A percentile compares a stretch with the other conserved stretches of the same genome.
Evolutionary conservation across 2,797 vertebrate species (phyloP).

Genomic region (Liasis olivaceus): DNA sequence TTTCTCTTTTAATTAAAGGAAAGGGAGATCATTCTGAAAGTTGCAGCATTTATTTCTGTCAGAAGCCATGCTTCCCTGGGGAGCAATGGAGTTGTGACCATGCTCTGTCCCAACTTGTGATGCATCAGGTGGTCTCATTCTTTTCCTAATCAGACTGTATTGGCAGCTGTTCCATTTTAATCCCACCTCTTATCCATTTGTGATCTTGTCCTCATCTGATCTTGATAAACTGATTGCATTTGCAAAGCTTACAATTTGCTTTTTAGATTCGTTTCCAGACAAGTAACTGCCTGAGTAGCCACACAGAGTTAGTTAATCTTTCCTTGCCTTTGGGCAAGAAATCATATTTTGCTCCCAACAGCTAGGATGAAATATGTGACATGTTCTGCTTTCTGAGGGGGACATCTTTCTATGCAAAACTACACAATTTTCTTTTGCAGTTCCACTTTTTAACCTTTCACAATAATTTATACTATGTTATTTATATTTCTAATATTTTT

Average conservation of each 20-base stretch:
- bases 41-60: slow-evolving; percentile 55
- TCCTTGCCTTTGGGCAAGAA: slow-evolving; percentile 70
- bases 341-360: slow-evolving; percentile 65
- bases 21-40: slow-evolving; percentile 23
- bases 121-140: slow-evolving; percentile 63
- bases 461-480: slow-evolving; percentile 52
- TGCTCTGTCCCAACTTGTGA: slow-evolving; percentile 48
- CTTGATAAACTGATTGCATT: slow-evolving; percentile 71
- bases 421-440: slow-evolving; percentile 58
- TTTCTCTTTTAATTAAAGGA: slow-evolving; percentile 42
- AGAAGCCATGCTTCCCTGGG: slow-evolving; percentile 45
- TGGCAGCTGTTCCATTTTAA: slow-evolving; percentile 59
- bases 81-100: slow-evolving; percentile 33
- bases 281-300: slow-evolving; percentile 65
- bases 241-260: slow-evolving; percentile 65
- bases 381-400: slow-evolving; percentile 51
- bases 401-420: slow-evolving; percentile 44
- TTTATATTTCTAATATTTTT: slow-evolving; percentile 45
- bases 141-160: slow-evolving; percentile 59
- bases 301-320: slow-evolving; percentile 71
- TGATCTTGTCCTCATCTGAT: slow-evolving; percentile 69
- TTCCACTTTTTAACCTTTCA: slow-evolving; percentile 50
- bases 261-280: slow-evolving; percentile 65
- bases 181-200: slow-evolving; percentile 58
- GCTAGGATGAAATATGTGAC: slow-evolving; percentile 64